Evolutionary conservation across 2,888 invertebrate genomes (phyloP).

Genomic region (Nephrotoma flavescens): DNA sequence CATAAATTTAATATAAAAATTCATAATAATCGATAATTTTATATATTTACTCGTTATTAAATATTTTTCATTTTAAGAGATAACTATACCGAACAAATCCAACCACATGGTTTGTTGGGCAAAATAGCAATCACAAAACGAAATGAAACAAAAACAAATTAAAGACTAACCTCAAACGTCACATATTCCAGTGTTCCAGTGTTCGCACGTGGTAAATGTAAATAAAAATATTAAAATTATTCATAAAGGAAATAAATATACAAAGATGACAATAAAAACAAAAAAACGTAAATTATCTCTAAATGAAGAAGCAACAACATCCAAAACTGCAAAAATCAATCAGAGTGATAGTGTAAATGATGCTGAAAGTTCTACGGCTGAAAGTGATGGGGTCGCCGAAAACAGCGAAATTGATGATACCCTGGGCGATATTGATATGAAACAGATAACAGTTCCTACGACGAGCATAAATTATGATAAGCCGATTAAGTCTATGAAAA

Average conservation of each 20-base stretch:
- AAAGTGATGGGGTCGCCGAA: neutral
- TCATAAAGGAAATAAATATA: neutral
- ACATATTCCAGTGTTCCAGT: neutral
- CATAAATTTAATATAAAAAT: no score
- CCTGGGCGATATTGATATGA: neutral
- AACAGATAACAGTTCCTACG: neutral
- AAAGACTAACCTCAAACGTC: neutral
- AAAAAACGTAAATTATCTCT: slow-evolving; percentile 1
- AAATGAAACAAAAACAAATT: neutral
- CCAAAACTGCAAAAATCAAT: neutral
- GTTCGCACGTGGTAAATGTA: neutral
- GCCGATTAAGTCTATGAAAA: neutral
- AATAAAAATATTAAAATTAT: neutral
- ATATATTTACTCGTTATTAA: neutral
- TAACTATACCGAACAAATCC: neutral
- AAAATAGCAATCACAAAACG: neutral
- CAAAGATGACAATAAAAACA: neutral
- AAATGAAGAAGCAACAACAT: neutral
- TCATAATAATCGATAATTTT: neutral
- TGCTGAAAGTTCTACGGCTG: neutral
- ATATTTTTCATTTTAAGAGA: neutral
- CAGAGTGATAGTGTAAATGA: neutral
- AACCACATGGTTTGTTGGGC: neutral
- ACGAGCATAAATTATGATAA: neutral
- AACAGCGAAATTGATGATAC: neutral